These are phyloP conservation scores for Alethe castanea DNA, from an alignment of 2,113 vertebrate genomes.

Conservation along the genomic window DNA sequence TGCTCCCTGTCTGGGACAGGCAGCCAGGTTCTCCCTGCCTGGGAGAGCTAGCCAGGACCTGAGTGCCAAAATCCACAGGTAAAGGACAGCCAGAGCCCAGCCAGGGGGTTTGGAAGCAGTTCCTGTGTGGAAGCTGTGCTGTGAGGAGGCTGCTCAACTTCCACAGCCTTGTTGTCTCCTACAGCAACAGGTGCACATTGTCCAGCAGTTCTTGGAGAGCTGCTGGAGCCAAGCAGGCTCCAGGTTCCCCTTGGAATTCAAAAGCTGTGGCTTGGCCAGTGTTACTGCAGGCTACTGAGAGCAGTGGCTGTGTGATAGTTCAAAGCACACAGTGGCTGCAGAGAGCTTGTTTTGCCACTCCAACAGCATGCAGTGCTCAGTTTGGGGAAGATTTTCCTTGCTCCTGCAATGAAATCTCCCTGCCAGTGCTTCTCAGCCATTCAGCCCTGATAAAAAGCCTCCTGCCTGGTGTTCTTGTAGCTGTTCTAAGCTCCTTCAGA, in stretches of 20 bases:
- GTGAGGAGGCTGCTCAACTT: not conserved
- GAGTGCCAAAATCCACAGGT: not conserved
- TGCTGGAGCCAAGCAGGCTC: not conserved
- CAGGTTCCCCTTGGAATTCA: not conserved
- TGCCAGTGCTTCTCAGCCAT: not conserved
- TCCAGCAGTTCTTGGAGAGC: not conserved
- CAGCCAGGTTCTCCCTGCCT: not conserved
- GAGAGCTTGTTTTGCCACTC: not conserved
- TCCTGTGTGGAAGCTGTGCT: not conserved
- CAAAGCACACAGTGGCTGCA: not conserved
- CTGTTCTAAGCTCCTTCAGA: not conserved
- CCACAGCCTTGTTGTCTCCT: not conserved
- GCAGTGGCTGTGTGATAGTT: not conserved
- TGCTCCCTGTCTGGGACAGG: not conserved
- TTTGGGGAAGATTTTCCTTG: not conserved
- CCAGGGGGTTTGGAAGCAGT: not conserved
- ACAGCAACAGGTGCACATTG: accelerated
- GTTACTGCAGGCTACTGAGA: not conserved
- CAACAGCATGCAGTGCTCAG: accelerated
- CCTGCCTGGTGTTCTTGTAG: not conserved
- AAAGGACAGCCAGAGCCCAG: accelerated
- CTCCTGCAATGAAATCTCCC: not conserved
- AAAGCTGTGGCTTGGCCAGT: not conserved
- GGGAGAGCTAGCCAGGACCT: not conserved
- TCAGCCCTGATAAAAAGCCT: not conserved